Percentiles rank a stretch among this genome's conserved stretches.
These are phyloP conservation scores for Mnemiopsis leidyi DNA, from an alignment of 37 sponge, comb jelly and placozoan species.

Conservation along the genomic window DNA sequence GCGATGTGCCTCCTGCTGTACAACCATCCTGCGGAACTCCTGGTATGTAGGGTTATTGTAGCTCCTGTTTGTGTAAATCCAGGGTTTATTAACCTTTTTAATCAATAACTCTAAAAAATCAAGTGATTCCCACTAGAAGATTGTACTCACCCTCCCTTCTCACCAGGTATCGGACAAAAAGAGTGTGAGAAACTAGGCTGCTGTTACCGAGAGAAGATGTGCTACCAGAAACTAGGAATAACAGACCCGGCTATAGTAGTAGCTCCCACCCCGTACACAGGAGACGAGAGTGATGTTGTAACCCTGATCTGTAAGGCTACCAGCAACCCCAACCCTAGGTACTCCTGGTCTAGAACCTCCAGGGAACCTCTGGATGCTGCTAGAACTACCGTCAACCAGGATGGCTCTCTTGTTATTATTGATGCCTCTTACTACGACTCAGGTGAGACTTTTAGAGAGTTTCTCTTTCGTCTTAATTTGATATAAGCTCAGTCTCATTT, in stretches of 20 bases:
- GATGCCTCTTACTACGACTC: conserved; percentile 25
- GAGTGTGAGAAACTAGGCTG: not conserved
- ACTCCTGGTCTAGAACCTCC: not conserved
- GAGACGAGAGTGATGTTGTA: conserved; percentile 28
- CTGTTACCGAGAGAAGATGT: not conserved
- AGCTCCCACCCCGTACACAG: not conserved
- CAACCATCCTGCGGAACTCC: not conserved
- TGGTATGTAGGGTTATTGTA: too few relatives aligned
- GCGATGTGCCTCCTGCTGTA: not conserved
- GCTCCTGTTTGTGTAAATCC: too few relatives aligned
- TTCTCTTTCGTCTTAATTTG: too few relatives aligned
- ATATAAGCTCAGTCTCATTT: too few relatives aligned
- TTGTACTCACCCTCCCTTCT: too few relatives aligned
- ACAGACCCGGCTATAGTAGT: conserved; percentile 13
- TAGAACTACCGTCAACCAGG: not conserved
- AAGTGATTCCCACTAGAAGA: too few relatives aligned
- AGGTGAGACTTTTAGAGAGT: too few relatives aligned
- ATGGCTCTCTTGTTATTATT: not conserved
- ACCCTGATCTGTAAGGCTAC: conserved; percentile 2
- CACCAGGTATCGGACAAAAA: not conserved
- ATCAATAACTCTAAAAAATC: too few relatives aligned
- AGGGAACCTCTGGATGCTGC: not conserved
- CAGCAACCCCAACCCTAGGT: conserved; percentile 37
- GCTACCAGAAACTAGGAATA: not conserved
- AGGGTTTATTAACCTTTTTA: too few relatives aligned